A percentile compares a stretch with the other conserved stretches of the same genome.
Conservation (phyloP, 2,797 vertebrate genomes). For the Nyctalus aviator region DNA sequence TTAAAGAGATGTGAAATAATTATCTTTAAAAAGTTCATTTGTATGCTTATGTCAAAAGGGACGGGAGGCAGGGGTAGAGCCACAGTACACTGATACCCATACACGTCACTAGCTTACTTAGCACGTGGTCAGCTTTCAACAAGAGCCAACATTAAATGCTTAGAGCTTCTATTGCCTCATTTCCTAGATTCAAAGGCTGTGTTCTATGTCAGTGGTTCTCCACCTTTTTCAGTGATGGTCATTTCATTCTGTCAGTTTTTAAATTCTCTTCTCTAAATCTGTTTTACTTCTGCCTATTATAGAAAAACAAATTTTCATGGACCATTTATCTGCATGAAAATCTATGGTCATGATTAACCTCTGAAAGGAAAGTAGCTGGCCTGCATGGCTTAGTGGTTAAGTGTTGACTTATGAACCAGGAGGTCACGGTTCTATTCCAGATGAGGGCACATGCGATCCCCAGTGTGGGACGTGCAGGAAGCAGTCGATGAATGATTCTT, state of each 20-base stretch:
- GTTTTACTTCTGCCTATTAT: neutral
- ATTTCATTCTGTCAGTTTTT: neutral
- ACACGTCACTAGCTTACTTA: conserved; percentile 3
- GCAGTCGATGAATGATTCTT: neutral
- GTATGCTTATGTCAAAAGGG: neutral
- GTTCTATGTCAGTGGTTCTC: neutral
- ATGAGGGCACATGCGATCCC: too few species aligned
- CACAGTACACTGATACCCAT: neutral
- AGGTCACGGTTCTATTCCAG: too few species aligned
- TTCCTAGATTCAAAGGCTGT: neutral
- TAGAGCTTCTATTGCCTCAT: neutral
- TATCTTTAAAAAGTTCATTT: neutral
- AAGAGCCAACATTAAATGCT: neutral
- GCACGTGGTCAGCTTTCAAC: conserved; percentile 19
- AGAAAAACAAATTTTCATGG: neutral
- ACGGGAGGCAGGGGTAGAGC: neutral
- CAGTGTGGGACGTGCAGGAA: too few species aligned
- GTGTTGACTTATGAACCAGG: too few species aligned
- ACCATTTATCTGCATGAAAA: conserved; percentile 6
- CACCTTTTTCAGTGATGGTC: neutral
- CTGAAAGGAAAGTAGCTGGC: too few species aligned
- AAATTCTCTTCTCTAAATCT: neutral
- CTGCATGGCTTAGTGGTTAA: too few species aligned
- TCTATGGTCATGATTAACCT: neutral
- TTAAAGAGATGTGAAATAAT: conserved; percentile 15